phyloP scores from a whole-genome alignment of 1,140 invertebrate species.

The Drosophila insularis region DNA sequence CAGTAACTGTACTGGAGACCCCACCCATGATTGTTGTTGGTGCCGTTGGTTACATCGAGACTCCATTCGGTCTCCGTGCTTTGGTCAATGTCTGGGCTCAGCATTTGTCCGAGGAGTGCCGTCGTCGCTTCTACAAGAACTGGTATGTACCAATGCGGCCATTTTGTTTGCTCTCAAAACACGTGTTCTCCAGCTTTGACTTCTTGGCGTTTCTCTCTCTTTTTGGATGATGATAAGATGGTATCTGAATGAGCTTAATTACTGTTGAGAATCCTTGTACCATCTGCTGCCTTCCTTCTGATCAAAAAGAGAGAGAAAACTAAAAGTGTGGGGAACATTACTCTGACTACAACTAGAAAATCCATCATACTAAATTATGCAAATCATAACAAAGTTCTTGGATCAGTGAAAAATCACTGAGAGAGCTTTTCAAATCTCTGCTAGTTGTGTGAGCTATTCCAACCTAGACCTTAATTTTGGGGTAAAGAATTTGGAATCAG shows the following conservation, averaged over 20 bases:
- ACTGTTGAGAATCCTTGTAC: constrained; percentile 71
- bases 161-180: constrained; percentile 54
- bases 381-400: constrained; percentile 85
- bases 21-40: constrained; percentile 99
- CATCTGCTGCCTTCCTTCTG: constrained; percentile 83
- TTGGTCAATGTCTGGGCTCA: constrained; percentile 99
- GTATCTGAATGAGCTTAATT: constrained; percentile 75
- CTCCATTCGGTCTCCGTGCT: constrained; percentile 96
- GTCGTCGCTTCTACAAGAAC: constrained; percentile 99
- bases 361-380: constrained; percentile 12
- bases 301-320: constrained; percentile 44
- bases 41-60: constrained; percentile 99
- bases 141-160: constrained; percentile 88
- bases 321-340: not conserved
- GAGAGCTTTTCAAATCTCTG: constrained; percentile 84
- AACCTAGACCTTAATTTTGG: constrained; percentile 12
- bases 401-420: constrained; percentile 83
- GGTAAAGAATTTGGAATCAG: constrained; percentile 44
- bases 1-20: constrained; percentile 98
- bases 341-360: constrained; percentile 10
- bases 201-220: constrained; percentile 2
- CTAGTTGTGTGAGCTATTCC: constrained; percentile 82
- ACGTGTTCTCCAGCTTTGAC: constrained; percentile 41
- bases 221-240: constrained; percentile 81
- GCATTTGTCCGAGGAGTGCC: constrained; percentile 98